A percentile compares a stretch with the other conserved stretches of the same genome.
phyloP scores from a whole-genome alignment of 2,797 vertebrate genomes.

The Lateolabrax maculatus region DNA sequence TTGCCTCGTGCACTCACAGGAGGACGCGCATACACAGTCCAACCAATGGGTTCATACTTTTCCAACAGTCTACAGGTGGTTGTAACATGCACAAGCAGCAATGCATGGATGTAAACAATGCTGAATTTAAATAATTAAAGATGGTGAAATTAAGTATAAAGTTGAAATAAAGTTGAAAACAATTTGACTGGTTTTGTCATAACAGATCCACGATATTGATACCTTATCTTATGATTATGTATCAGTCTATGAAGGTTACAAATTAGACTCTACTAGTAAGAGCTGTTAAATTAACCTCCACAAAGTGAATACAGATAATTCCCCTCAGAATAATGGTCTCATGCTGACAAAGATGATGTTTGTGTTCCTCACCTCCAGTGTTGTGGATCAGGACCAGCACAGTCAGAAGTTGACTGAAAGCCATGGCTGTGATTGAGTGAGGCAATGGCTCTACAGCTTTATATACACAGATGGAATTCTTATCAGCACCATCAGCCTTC shows the following conservation, averaged over 20 bases:
- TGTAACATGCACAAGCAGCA: too few species aligned
- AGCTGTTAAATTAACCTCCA: not conserved
- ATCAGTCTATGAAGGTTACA: not conserved
- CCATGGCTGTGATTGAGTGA: constrained; percentile 41
- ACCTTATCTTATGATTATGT: not conserved
- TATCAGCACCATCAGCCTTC: constrained; percentile 30
- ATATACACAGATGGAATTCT: constrained; percentile 7
- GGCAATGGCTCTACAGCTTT: constrained; percentile 8
- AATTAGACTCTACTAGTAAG: not conserved
- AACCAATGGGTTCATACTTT: too few species aligned
- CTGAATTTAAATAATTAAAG: too few species aligned
- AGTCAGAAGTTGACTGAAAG: constrained; percentile 19
- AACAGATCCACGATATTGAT: not conserved
- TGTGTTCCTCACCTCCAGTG: constrained; percentile 47
- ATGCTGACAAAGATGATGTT: not conserved
- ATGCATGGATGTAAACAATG: too few species aligned
- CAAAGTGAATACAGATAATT: not conserved
- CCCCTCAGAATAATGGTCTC: not conserved
- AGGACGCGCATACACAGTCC: too few species aligned
- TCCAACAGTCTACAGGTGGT: too few species aligned
- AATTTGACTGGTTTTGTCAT: not conserved
- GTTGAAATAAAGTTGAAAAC: too few species aligned
- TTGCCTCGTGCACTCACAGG: too few species aligned
- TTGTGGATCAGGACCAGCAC: constrained; percentile 45
- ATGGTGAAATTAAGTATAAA: too few species aligned